Evolutionary conservation across 2,797 vertebrate species (phyloP).

Genomic region (Cossypha heuglini): DNA sequence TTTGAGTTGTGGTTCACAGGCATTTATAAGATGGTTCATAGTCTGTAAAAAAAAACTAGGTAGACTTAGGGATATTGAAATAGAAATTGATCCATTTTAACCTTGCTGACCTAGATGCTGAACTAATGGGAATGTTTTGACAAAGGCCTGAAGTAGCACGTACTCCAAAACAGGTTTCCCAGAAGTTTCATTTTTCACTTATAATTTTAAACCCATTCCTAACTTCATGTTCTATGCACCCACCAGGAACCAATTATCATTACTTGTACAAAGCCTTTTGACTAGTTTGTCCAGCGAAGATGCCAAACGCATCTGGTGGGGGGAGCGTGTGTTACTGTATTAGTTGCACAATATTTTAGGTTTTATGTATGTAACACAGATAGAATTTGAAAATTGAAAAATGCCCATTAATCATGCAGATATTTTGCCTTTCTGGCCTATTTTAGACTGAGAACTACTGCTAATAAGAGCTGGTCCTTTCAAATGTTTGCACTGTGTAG

Average conservation of each 20-base stretch:
- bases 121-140: background rate
- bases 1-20: background rate
- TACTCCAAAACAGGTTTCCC: background rate
- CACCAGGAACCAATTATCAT: background rate
- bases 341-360: background rate
- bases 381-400: background rate
- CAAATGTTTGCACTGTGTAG: background rate
- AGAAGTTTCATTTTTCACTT: background rate
- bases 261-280: background rate
- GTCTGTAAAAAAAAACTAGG: background rate
- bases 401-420: background rate
- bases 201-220: background rate
- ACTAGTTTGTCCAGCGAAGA: background rate
- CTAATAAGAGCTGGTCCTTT: background rate
- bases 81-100: background rate
- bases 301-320: background rate
- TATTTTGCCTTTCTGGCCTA: background rate
- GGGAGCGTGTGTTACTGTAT: accelerated
- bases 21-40: background rate
- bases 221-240: background rate
- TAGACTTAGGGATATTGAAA: background rate
- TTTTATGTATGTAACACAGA: background rate
- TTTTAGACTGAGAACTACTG: background rate
- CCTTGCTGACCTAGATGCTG: background rate
- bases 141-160: background rate